These are phyloP conservation scores for Chelidonichthys spinosus DNA, from an alignment of 2,797 vertebrate genomes.

Conservation along the genomic window DNA sequence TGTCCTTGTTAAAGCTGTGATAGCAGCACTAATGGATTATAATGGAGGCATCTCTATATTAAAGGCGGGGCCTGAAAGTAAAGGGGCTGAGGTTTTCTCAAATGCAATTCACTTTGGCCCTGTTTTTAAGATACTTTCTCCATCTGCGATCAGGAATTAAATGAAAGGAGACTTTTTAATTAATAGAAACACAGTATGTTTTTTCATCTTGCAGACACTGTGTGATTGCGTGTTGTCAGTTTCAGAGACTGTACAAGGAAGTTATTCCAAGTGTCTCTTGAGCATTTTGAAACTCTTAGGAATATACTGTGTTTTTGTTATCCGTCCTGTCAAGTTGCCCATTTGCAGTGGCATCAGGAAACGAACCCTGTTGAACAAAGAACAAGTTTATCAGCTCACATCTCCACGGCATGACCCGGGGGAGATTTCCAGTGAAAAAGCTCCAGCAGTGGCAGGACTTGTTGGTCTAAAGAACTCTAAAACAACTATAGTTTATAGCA, in stretches of 20 bases:
- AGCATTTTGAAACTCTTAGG: neutral
- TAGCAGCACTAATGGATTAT: constrained; percentile 55
- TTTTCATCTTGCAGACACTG: neutral
- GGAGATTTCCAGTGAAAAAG: neutral
- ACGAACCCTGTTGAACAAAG: constrained; percentile 17
- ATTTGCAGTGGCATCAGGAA: constrained; percentile 35
- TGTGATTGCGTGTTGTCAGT: neutral
- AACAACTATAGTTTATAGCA: too few relatives aligned
- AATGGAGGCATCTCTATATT: constrained; percentile 52
- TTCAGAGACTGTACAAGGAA: constrained; percentile 24
- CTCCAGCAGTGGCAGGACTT: neutral
- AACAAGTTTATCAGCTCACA: constrained; percentile 40
- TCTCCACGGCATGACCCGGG: neutral
- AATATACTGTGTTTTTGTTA: neutral
- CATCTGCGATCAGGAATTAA: neutral
- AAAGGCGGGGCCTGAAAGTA: constrained; percentile 22
- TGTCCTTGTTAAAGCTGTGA: constrained; percentile 26
- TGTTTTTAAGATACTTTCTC: neutral
- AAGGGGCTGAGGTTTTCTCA: constrained; percentile 17
- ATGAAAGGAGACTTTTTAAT: neutral
- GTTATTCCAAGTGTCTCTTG: constrained; percentile 5
- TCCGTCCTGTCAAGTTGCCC: neutral
- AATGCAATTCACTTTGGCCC: constrained; percentile 14
- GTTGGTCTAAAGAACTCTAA: neutral
- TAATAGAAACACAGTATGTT: neutral